Conservation (phyloP, 2,797 vertebrate genomes). For the Rhyacichthys aspro region DNA sequence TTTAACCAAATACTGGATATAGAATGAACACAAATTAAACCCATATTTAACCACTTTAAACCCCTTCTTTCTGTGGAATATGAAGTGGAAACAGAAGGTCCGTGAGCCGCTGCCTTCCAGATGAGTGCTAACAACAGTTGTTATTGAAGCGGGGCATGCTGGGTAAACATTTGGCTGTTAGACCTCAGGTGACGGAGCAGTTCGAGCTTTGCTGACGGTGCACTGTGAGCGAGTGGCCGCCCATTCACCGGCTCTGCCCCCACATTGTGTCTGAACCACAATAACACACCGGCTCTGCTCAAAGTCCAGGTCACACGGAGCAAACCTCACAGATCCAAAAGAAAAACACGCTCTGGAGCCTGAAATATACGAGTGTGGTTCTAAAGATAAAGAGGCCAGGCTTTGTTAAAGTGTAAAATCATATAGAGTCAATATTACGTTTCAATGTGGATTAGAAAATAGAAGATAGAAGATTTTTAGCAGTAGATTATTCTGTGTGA, state of each 20-base stretch:
- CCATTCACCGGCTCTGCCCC: conserved; percentile 53
- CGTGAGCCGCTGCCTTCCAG: conserved; percentile 15
- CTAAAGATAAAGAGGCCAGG: too few species aligned
- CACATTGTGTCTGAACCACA: conserved; percentile 51
- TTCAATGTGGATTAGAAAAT: too few species aligned
- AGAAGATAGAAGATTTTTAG: too few species aligned
- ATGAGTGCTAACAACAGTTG: conserved; percentile 31
- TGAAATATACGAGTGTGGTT: too few species aligned
- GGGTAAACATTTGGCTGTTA: conserved; percentile 50
- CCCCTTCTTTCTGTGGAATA: too few species aligned
- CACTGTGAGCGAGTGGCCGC: conserved; percentile 32
- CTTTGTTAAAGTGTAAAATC: too few species aligned
- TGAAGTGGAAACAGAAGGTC: too few species aligned
- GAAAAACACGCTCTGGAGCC: conserved; percentile 3
- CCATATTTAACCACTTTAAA: too few species aligned
- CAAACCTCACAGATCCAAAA: background rate
- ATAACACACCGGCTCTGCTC: conserved; percentile 53
- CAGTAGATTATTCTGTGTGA: too few species aligned
- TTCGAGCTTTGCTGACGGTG: conserved; percentile 64
- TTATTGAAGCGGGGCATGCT: conserved; percentile 26
- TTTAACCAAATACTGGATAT: too few species aligned
- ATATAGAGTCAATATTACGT: too few species aligned
- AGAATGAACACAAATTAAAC: too few species aligned
- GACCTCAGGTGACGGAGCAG: conserved; percentile 67
- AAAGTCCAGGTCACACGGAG: conserved; percentile 61